A percentile compares a stretch with the other conserved stretches of the same genome.
phyloP scores from a whole-genome alignment of 2,797 vertebrate species.

The Furcifer pardalis region DNA sequence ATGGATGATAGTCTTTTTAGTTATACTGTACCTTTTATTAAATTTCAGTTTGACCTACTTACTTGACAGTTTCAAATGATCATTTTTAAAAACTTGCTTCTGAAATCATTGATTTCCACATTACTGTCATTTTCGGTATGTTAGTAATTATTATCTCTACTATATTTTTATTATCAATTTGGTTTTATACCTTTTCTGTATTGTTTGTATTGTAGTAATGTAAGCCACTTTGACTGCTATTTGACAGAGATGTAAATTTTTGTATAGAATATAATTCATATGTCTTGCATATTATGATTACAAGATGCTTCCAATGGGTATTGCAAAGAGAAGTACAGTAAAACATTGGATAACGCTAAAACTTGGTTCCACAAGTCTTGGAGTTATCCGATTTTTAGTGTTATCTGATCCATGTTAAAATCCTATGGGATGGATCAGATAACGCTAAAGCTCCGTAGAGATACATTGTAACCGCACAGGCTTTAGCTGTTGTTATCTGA shows the following conservation, averaged over 20 bases:
- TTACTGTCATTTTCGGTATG: not conserved
- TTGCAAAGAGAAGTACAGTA: constrained; percentile 10
- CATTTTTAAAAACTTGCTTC: not conserved
- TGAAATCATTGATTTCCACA: not conserved
- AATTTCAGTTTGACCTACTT: not conserved
- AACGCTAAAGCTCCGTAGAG: too few species aligned
- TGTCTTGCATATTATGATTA: not conserved
- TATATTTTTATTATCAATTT: not conserved
- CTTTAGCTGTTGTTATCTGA: too few species aligned
- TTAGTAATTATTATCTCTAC: not conserved
- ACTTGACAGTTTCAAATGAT: not conserved
- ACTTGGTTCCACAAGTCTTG: too few species aligned
- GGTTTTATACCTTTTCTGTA: not conserved
- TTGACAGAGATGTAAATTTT: constrained; percentile 4
- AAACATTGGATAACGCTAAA: too few species aligned
- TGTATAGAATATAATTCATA: not conserved
- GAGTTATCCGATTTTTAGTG: too few species aligned
- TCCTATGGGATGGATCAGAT: too few species aligned
- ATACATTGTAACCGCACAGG: too few species aligned
- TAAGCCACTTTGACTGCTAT: not conserved
- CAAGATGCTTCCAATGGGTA: not conserved
- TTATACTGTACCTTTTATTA: not conserved
- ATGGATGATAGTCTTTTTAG: not conserved
- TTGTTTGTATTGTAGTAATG: not conserved
- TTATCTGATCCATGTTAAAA: too few species aligned